Conservation (phyloP, 2,797 vertebrate species). For the Mionectes olivaceus region DNA sequence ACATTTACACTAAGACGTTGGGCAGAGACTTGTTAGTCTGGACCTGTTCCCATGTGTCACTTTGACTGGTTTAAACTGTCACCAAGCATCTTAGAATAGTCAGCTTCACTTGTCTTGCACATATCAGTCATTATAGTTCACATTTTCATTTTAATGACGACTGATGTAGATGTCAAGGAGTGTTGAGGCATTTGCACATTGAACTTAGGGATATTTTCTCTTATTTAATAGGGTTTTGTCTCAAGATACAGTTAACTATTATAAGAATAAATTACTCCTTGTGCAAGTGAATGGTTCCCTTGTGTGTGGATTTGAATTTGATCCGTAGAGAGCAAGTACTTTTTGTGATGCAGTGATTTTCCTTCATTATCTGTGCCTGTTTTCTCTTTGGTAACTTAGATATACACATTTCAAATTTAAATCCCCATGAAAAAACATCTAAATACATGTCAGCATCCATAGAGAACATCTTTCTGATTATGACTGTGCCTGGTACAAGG, state of each 20-base stretch:
- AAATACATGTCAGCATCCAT: conserved; percentile 52
- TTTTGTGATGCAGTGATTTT: conserved; percentile 60
- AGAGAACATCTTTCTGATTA: conserved; percentile 54
- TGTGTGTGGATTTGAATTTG: conserved; percentile 37
- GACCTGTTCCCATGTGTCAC: conserved; percentile 63
- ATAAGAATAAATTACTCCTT: conserved; percentile 3
- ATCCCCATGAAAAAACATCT: conserved; percentile 45
- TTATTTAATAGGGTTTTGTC: conserved; percentile 44
- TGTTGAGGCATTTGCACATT: conserved; percentile 1
- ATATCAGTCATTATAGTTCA: conserved; percentile 65
- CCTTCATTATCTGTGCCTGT: conserved; percentile 36
- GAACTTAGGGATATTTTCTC: not conserved
- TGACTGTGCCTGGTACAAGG: conserved; percentile 26
- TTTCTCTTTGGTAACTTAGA: conserved; percentile 57
- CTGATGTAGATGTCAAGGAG: conserved; percentile 69
- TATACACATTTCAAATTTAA: conserved; percentile 66
- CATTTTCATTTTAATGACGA: conserved; percentile 73
- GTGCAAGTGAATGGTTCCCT: not conserved
- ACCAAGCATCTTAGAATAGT: conserved; percentile 52
- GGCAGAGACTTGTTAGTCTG: conserved; percentile 55
- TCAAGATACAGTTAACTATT: conserved; percentile 33
- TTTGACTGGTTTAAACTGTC: conserved; percentile 60
- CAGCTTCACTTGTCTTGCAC: conserved; percentile 37
- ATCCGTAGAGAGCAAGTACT: conserved; percentile 20
- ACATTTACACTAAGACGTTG: conserved; percentile 55